Base-by-base conservation (phyloP, 2,888 invertebrate genomes). In the Nephrotoma flavescens region DNA sequence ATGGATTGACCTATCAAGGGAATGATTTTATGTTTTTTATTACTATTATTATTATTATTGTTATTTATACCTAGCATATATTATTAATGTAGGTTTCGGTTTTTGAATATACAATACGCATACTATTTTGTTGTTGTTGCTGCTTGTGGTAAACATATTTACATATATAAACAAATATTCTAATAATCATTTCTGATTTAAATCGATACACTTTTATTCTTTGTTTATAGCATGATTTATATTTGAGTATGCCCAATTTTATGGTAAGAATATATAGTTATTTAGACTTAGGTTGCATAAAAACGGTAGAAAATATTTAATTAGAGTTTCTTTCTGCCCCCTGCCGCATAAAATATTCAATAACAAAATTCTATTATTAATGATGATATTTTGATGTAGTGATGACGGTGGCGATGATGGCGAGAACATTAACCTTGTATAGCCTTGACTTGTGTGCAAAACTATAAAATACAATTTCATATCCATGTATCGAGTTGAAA, bases 401-500 rank as follows among this genome's bases (percentile, higher is more conserved):
- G 52, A 57, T 57, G 15, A 6, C 31, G 71, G 31, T 71, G 19
- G 31, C 31, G 71, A 71, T 42, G 84, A 85, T 85, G 85, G 44
- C 0, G 42, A 19, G 44, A 44, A 15, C 84, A 44, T 19, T 85
- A 44, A 85, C 85, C 85, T 85, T 44, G 12, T 85, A n/a, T n/a
- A 85, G 85, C 85, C 85, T 85, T 85, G 85, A 85, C 44, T 31
- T 31, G 85, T 85, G 15, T 85, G 85, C 44, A 85, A 85, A 85
- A 42, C 85, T 44, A 85, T 85, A 44, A 85, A 85, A 41, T 12
- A 42, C 42, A 85, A 42, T 85, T 52, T 4, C 44, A n/a, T 7
- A 6, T 15, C 0, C 44, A n/a, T 7, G 52, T n/a, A 52, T 15
- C 52, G 15, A 52, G 19, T 9, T 15, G 15, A 15, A 52, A 15